These are phyloP conservation scores for Nemapogon koenigi DNA, from an alignment of 2,888 invertebrate genomes.

Conservation along the genomic window DNA sequence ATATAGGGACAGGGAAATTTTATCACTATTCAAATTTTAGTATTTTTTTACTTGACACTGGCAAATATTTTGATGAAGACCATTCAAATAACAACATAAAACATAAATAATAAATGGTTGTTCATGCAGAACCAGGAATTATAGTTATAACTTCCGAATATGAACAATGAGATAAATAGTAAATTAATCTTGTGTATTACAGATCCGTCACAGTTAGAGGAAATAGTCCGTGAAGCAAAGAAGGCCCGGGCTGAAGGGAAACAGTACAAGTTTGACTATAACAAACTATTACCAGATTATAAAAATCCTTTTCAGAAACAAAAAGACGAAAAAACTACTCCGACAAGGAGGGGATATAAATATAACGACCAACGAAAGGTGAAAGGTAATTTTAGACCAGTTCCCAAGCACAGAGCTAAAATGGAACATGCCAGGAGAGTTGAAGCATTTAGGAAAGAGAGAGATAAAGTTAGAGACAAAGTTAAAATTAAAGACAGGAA, in stretches of 20 bases:
- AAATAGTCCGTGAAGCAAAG: slow-evolving; percentile 49
- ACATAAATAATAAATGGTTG: too few species aligned
- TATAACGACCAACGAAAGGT: slow-evolving; percentile 9
- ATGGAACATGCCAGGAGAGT: too few species aligned
- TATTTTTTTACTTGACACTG: too few species aligned
- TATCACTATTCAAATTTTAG: too few species aligned
- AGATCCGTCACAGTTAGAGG: slow-evolving; percentile 49
- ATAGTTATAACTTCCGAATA: too few species aligned
- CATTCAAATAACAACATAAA: too few species aligned
- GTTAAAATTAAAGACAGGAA: slow-evolving; percentile 10
- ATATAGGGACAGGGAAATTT: too few species aligned
- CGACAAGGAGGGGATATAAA: slow-evolving; percentile 19
- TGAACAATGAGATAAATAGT: too few species aligned
- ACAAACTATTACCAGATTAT: slow-evolving; percentile 46
- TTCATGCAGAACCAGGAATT: too few species aligned
- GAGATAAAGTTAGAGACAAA: background rate
- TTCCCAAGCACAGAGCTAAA: slow-evolving; percentile 15
- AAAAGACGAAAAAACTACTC: slow-evolving; percentile 23
- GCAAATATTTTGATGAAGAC: too few species aligned
- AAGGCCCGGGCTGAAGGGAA: slow-evolving; percentile 46
- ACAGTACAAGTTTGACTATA: slow-evolving; percentile 50
- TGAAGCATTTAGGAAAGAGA: slow-evolving; percentile 12
- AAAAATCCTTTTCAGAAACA: slow-evolving; percentile 48
- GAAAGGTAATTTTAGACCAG: slow-evolving; percentile 13
- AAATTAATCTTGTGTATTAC: too few species aligned